Percentiles rank a stretch among this genome's conserved stretches.
These are phyloP conservation scores for Ifrita kowaldi DNA, from an alignment of 2,113 vertebrate genomes.

Conservation along the genomic window DNA sequence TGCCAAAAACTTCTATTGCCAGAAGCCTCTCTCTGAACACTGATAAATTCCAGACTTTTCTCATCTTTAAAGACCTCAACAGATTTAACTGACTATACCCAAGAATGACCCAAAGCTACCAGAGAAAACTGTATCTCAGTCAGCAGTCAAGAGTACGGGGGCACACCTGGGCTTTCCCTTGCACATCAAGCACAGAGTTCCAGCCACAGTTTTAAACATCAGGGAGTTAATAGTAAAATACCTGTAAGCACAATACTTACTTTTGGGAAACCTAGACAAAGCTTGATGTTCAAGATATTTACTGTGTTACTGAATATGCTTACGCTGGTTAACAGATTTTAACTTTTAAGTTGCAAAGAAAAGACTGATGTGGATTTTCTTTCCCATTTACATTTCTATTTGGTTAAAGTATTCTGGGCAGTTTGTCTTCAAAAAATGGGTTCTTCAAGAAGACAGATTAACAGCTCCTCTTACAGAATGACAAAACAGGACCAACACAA, in stretches of 20 bases:
- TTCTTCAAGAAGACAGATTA: not conserved
- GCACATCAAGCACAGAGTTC: not conserved
- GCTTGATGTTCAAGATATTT: not conserved
- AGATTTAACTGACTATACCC: not conserved
- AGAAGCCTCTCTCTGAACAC: not conserved
- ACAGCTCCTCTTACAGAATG: not conserved
- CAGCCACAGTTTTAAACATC: not conserved
- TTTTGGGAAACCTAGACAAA: not conserved
- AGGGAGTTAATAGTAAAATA: not conserved
- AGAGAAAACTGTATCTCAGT: not conserved
- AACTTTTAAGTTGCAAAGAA: conserved; percentile 5
- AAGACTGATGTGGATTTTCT: not conserved
- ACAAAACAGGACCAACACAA: not conserved
- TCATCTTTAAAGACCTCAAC: not conserved
- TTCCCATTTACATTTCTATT: not conserved
- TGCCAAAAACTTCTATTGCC: not conserved
- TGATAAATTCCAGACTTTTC: not conserved
- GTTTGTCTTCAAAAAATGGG: not conserved
- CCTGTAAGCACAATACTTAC: not conserved
- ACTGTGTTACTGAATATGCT: not conserved
- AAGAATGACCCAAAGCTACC: not conserved
- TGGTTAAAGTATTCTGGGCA: not conserved
- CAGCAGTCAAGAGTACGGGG: not conserved
- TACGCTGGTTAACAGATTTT: not conserved
- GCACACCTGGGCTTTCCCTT: not conserved